phyloP scores from a whole-genome alignment of 2,113 vertebrate genomes.

The Myodes glareolus region DNA sequence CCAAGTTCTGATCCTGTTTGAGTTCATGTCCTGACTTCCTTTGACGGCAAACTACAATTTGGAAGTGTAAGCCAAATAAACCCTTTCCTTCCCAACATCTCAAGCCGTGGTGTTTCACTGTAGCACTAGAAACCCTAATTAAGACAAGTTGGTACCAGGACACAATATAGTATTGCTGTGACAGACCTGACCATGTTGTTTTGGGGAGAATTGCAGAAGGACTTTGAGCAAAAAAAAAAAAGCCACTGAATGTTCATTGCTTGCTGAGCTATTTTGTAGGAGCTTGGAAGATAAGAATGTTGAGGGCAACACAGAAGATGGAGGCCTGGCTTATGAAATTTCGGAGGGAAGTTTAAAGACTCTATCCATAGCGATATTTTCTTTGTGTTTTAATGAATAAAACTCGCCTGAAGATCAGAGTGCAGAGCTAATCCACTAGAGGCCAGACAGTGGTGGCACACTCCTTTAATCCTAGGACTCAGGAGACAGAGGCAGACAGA shows the following conservation, averaged over 20 bases:
- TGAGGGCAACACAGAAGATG: neutral
- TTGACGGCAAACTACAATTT: neutral
- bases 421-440: no score
- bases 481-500: no score
- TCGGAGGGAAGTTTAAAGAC: neutral
- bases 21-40: neutral
- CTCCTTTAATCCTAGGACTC: no score
- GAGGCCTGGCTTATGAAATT: neutral
- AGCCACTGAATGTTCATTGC: neutral
- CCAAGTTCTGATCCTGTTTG: neutral
- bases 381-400: no score
- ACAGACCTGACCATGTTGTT: neutral
- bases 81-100: neutral
- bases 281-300: neutral
- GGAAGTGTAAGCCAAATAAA: neutral
- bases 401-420: no score
- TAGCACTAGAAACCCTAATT: neutral
- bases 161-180: neutral
- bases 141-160: neutral
- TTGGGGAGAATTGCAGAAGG: neutral
- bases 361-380: neutral
- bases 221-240: neutral
- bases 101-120: neutral
- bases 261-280: neutral
- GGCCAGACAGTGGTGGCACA: no score